These are phyloP conservation scores for Steatocranus sp. DNA, from an alignment of 2,797 vertebrate species.

Conservation along the genomic window DNA sequence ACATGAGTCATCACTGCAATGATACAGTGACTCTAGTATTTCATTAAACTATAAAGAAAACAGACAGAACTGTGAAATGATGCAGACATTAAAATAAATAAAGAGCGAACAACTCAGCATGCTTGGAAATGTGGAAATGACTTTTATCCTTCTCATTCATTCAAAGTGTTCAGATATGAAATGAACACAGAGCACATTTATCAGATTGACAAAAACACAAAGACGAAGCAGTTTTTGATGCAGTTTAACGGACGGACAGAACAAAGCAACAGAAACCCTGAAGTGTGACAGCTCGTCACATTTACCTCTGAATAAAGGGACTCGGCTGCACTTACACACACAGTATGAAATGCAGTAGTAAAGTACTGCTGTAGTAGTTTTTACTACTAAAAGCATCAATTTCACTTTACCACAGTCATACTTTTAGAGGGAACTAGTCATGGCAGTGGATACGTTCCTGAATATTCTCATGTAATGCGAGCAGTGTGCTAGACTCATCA, in stretches of 20 bases:
- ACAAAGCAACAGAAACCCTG: not conserved
- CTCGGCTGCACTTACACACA: not conserved
- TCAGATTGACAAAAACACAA: not conserved
- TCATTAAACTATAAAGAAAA: not conserved
- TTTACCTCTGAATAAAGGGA: not conserved
- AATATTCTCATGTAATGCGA: constrained; percentile 12
- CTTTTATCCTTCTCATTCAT: not conserved
- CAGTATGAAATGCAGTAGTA: not conserved
- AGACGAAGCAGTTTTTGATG: not conserved
- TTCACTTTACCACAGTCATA: not conserved
- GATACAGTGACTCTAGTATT: not conserved
- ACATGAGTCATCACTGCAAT: not conserved
- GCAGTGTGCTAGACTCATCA: not conserved
- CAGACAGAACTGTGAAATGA: not conserved
- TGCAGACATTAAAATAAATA: not conserved
- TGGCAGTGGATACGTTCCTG: not conserved
- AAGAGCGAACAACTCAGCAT: not conserved
- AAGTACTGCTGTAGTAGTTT: not conserved
- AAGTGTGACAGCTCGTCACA: not conserved
- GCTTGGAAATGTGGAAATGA: not conserved
- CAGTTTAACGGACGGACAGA: not conserved
- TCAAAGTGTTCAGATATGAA: not conserved
- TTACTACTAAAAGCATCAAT: not conserved
- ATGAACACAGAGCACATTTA: not conserved
- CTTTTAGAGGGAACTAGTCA: not conserved